phyloP scores from a whole-genome alignment of 2,888 invertebrate genomes.

The Tetranychus truncatus region DNA sequence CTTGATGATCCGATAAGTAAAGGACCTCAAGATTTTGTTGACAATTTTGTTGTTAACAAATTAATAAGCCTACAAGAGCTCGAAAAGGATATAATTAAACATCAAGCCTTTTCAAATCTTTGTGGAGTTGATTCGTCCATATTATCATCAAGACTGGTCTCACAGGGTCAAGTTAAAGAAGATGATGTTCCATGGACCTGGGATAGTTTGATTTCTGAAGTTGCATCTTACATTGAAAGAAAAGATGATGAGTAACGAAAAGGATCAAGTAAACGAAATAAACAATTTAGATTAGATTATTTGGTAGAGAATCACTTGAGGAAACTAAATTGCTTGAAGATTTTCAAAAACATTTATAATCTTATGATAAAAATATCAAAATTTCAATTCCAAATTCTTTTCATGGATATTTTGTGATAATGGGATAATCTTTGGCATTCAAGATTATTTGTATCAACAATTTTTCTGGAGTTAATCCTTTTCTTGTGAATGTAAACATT shows the following conservation, averaged over 20 bases:
- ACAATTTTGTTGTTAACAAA: conserved; percentile 3
- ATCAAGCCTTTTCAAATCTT: neutral
- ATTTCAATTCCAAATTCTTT: too few relatives aligned
- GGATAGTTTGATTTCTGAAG: conserved; percentile 8
- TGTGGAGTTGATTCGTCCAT: neutral
- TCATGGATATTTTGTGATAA: too few relatives aligned
- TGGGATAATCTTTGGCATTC: too few relatives aligned
- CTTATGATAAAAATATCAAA: too few relatives aligned
- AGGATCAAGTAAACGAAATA: too few relatives aligned
- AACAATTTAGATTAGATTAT: too few relatives aligned
- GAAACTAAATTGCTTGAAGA: too few relatives aligned
- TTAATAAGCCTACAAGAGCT: neutral
- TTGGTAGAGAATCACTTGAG: too few relatives aligned
- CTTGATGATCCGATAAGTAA: neutral
- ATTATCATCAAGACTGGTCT: neutral
- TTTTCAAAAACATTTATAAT: too few relatives aligned
- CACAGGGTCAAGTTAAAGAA: neutral
- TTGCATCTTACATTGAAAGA: neutral
- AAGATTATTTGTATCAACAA: too few relatives aligned
- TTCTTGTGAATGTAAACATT: too few relatives aligned
- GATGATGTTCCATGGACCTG: conserved; percentile 7
- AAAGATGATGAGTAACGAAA: neutral
- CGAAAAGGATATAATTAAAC: neutral
- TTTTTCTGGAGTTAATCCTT: too few relatives aligned
- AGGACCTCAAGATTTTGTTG: neutral